Evolutionary conservation across 2,797 vertebrate genomes (phyloP).

Genomic region (Mormyrus hasselquistii): DNA sequence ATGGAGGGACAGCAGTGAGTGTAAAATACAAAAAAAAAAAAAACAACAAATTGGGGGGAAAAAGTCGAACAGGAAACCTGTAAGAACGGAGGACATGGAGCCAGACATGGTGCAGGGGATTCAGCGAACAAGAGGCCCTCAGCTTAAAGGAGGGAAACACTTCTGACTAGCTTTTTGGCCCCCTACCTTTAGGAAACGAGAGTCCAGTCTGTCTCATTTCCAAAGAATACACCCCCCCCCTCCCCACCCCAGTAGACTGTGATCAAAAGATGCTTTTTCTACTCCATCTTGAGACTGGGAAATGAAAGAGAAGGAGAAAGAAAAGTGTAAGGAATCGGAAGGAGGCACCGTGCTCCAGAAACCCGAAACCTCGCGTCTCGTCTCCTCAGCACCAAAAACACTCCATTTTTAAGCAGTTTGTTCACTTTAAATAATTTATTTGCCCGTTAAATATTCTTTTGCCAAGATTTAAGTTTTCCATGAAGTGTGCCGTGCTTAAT

Average conservation of each 20-base stretch:
- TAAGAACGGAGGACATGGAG: background rate
- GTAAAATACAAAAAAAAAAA: background rate
- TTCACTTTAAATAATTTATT: background rate
- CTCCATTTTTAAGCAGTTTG: background rate
- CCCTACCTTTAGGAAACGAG: slow-evolving; percentile 47
- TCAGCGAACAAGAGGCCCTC: background rate
- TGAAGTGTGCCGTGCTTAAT: background rate
- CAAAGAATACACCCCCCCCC: slow-evolving; percentile 41
- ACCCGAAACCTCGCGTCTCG: slow-evolving; percentile 16
- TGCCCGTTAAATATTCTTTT: background rate
- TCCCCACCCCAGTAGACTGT: slow-evolving; percentile 57
- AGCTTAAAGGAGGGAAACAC: background rate
- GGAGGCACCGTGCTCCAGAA: slow-evolving; percentile 84
- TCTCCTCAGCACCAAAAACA: background rate
- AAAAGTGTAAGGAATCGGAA: slow-evolving; percentile 79
- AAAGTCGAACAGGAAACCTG: background rate
- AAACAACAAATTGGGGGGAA: background rate
- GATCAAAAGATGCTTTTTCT: slow-evolving; percentile 67
- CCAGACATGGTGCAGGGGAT: background rate
- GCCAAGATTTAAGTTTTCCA: background rate
- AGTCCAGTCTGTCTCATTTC: slow-evolving; percentile 59
- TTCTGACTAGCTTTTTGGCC: background rate
- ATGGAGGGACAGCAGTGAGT: background rate
- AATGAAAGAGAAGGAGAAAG: slow-evolving; percentile 57
- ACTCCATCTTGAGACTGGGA: slow-evolving; percentile 65